A percentile compares a stretch with the other conserved stretches of the same genome.
Evolutionary conservation across 2,888 invertebrate species (phyloP).

Genomic region (Acanthococcus lagerstroemiae): DNA sequence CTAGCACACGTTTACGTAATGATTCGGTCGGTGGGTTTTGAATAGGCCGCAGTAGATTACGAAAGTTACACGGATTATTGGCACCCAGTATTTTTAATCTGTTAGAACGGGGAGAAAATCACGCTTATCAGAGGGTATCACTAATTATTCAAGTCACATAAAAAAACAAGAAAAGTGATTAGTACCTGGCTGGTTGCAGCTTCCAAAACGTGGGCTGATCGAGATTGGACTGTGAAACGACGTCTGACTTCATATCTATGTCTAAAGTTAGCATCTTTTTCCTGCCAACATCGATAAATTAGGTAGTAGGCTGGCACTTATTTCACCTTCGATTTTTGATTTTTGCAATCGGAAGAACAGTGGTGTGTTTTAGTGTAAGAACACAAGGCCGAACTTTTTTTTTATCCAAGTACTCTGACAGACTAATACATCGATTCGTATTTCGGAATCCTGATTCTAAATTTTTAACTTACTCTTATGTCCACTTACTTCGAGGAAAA

Average conservation of each 20-base stretch:
- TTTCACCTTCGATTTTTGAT: too few species aligned
- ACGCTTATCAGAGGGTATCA: neutral
- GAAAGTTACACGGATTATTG: constrained; percentile 48
- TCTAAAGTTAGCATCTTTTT: constrained; percentile 14
- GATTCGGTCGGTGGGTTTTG: constrained; percentile 58
- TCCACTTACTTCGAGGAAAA: too few species aligned
- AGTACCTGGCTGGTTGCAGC: constrained; percentile 16
- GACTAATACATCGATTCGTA: too few species aligned
- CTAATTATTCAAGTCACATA: neutral
- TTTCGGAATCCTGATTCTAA: too few species aligned
- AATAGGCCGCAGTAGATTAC: constrained; percentile 54
- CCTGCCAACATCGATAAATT: constrained; percentile 15
- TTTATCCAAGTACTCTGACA: too few species aligned
- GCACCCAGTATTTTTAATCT: constrained; percentile 32
- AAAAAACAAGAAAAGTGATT: neutral
- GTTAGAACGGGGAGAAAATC: neutral
- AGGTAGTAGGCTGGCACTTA: too few species aligned
- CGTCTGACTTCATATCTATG: constrained; percentile 8
- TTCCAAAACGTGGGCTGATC: constrained; percentile 14
- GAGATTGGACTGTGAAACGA: neutral
- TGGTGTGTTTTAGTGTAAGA: too few species aligned
- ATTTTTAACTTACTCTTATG: too few species aligned
- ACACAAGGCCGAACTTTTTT: too few species aligned
- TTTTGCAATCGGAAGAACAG: too few species aligned
- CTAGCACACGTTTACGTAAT: constrained; percentile 45